Evolutionary conservation across 2,113 vertebrate species (phyloP), one percentile per base, ranked within the genome.

Genomic region (Blennius ocellaris): DNA sequence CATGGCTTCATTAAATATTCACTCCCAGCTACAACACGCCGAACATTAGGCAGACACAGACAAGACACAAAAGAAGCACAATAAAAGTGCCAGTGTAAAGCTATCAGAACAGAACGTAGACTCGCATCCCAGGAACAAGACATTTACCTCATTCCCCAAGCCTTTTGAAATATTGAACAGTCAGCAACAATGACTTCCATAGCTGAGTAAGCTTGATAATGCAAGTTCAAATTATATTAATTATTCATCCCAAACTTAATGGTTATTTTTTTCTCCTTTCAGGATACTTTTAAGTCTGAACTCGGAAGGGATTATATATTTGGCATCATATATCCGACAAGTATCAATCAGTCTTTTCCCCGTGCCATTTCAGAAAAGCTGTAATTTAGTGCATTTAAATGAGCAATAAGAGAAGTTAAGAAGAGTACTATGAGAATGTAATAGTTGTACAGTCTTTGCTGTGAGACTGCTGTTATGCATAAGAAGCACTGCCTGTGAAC

Each of bases 1-100:
- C 86, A 76, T 68, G 79, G 88, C 67, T 80, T 88, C 82, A 89
- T 90, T 89, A 92, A 89, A 90, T 88, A 92, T 91, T 90, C 86
- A 91, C 76, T 84, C 83, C n/a, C 67, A 74, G 64, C 47, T 59
- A 87, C 80, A 74, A 87, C 80, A 85, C 74, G 77, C 81, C 75
- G 68, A 82, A 82, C 73, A 81, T 82, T 76, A 68, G 65, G 69
- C 80, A 62, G 79, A 73, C 56, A 67, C 76, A 77, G 76, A 76
- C 77, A 74, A 67, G 63, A 75, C 73, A 79, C 71, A 80, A 77
- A 73, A 71, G 73, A 73, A 73, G 50, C 64, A 67, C 77, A 74
- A 81, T 83, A 57, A 78, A 80, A 81, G 71, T 69, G 69, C 63
- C 61, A 73, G 56, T 21, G 76, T 69, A 70, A 41, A 60, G 61